These are phyloP conservation scores for Bombylius major DNA, from an alignment of 2,888 invertebrate genomes.

Conservation along the genomic window DNA sequence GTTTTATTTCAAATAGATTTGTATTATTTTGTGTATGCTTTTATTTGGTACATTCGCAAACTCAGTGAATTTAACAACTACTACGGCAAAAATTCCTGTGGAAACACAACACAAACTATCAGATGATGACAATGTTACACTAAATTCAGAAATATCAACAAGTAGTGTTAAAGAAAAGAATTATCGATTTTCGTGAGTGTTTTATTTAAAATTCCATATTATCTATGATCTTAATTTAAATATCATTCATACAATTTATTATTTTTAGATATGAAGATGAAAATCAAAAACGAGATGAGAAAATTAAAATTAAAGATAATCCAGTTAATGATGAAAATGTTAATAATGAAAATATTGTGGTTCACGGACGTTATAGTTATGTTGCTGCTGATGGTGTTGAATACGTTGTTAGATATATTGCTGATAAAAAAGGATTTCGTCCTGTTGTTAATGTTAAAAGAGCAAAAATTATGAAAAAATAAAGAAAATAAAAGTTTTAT, in stretches of 20 bases:
- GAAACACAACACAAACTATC: no score
- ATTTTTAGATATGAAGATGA: slow-evolving; percentile 27
- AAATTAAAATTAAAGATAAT: slow-evolving; percentile 17
- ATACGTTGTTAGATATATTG: slow-evolving; percentile 41
- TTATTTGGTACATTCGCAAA: no score
- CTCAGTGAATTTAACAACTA: no score
- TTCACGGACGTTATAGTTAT: slow-evolving; percentile 38
- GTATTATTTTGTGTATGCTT: no score
- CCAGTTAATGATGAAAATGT: slow-evolving; percentile 6
- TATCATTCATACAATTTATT: not conserved
- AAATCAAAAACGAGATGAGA: slow-evolving; percentile 28
- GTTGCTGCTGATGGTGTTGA: slow-evolving; percentile 42
- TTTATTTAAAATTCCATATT: no score
- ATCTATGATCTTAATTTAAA: no score
- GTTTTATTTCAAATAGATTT: no score
- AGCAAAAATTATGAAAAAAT: not conserved
- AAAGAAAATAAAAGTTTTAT: not conserved
- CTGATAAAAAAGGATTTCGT: slow-evolving; percentile 45
- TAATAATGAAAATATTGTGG: slow-evolving; percentile 13
- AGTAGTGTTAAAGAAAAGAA: no score
- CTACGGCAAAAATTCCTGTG: no score
- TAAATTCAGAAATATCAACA: no score
- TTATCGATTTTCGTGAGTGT: no score
- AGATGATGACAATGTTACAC: no score
- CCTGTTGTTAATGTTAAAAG: slow-evolving; percentile 32